Evolutionary conservation across 1,140 invertebrate genomes (phyloP).

Genomic region (Cotesia typhae): DNA sequence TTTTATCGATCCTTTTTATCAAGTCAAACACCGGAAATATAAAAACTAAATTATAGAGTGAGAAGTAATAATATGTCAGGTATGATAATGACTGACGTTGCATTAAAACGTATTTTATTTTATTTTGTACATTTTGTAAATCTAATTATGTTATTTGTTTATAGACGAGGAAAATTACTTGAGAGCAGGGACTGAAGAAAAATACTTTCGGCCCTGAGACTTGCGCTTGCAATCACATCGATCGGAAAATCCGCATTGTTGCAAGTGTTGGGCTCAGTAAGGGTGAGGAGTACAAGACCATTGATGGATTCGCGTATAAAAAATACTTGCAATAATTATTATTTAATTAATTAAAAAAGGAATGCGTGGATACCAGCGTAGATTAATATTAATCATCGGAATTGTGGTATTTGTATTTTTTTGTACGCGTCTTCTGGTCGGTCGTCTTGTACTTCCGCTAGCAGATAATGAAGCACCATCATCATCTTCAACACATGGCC

Average conservation of each 20-base stretch:
- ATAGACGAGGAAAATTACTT: too few species aligned
- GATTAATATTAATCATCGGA: slow-evolving; percentile 42
- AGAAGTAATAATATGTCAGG: background rate
- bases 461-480: background rate
- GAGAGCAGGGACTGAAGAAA: background rate
- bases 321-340: background rate
- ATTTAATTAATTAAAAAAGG: background rate
- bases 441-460: slow-evolving; percentile 39
- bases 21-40: background rate
- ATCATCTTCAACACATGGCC: slow-evolving; percentile 25
- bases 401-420: slow-evolving; percentile 45
- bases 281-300: background rate
- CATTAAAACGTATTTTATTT: too few species aligned
- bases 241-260: slow-evolving; percentile 28
- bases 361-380: slow-evolving; percentile 40
- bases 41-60: background rate
- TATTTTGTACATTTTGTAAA: too few species aligned
- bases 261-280: background rate
- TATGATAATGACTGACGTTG: too few species aligned
- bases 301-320: slow-evolving; percentile 19
- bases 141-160: too few species aligned
- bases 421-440: slow-evolving; percentile 46
- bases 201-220: slow-evolving; percentile 19
- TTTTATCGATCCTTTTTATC: slow-evolving; percentile 27
- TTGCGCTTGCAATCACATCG: slow-evolving; percentile 44